Conservation (phyloP, 1,140 invertebrate genomes). For the Drosophila lacertosa region DNA sequence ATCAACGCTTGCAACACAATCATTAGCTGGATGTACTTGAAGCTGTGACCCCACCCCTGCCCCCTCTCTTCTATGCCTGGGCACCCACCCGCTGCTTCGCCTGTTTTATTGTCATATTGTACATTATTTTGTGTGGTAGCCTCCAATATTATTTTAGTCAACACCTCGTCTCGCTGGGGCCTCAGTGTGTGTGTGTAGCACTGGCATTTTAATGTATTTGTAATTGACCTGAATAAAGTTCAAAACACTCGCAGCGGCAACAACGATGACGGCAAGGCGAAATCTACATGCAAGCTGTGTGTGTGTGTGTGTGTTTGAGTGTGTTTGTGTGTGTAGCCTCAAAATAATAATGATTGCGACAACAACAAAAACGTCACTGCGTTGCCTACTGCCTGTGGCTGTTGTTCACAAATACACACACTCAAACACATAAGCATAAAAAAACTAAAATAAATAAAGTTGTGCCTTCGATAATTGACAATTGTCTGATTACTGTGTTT, state of each 20-base stretch:
- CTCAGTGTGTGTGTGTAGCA: constrained; percentile 57
- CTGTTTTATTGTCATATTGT: constrained; percentile 50
- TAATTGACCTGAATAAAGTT: constrained; percentile 84
- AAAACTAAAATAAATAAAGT: constrained; percentile 29
- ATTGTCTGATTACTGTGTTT: constrained; percentile 76
- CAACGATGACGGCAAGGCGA: constrained; percentile 66
- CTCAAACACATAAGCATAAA: constrained; percentile 25
- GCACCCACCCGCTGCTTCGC: not conserved
- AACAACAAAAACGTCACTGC: constrained; percentile 48
- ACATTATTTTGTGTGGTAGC: constrained; percentile 63
- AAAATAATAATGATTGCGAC: constrained; percentile 81
- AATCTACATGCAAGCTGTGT: constrained; percentile 72
- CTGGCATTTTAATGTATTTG: constrained; percentile 83
- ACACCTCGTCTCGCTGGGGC: constrained; percentile 48
- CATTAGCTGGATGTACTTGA: constrained; percentile 67
- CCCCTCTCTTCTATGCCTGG: not conserved
- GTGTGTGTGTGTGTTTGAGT: constrained; percentile 15
- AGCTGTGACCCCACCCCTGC: constrained; percentile 62
- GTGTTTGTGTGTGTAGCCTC: constrained; percentile 67
- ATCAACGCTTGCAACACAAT: constrained; percentile 27
- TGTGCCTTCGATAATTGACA: constrained; percentile 74
- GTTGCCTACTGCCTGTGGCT: constrained; percentile 44
- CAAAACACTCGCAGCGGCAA: constrained; percentile 74
- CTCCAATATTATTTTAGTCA: constrained; percentile 82
- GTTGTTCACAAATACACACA: constrained; percentile 14